Conservation (phyloP, 2,888 invertebrate genomes). For the Oxycera nigricornis region DNA sequence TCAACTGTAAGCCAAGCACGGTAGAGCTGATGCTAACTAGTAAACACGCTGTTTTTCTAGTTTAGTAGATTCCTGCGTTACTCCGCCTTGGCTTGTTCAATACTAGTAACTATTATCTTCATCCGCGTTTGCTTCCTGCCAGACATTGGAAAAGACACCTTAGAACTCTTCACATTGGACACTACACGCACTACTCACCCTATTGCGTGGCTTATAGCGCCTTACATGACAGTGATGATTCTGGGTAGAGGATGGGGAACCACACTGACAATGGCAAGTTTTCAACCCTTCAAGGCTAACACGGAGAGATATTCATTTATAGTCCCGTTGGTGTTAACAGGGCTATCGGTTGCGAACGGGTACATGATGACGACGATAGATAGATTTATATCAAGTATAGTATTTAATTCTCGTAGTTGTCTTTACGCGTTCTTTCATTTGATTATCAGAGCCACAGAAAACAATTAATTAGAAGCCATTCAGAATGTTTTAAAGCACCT, state of each 20-base stretch:
- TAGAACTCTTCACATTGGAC: neutral
- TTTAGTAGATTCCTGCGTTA: slow-evolving; percentile 36
- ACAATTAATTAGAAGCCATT: too few relatives aligned
- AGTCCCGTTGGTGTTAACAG: neutral
- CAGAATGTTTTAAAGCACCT: too few relatives aligned
- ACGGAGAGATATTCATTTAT: slow-evolving; percentile 63
- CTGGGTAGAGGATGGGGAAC: slow-evolving; percentile 87
- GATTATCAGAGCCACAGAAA: too few relatives aligned
- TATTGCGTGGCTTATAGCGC: neutral
- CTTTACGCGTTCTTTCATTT: too few relatives aligned
- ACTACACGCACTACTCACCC: neutral
- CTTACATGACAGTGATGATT: slow-evolving; percentile 67
- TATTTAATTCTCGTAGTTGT: too few relatives aligned
- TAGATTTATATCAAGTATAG: neutral
- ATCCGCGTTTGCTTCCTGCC: neutral
- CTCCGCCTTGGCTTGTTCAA: neutral
- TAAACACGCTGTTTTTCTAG: slow-evolving; percentile 24
- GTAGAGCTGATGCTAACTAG: neutral
- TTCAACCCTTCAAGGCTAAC: slow-evolving; percentile 76
- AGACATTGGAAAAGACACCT: neutral
- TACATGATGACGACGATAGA: neutral
- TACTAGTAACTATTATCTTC: neutral
- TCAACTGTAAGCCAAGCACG: slow-evolving; percentile 53
- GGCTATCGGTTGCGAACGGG: neutral
- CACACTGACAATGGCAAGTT: slow-evolving; percentile 82